phyloP scores from a whole-genome alignment of 2,113 vertebrate genomes.

The Casuarius casuarius region DNA sequence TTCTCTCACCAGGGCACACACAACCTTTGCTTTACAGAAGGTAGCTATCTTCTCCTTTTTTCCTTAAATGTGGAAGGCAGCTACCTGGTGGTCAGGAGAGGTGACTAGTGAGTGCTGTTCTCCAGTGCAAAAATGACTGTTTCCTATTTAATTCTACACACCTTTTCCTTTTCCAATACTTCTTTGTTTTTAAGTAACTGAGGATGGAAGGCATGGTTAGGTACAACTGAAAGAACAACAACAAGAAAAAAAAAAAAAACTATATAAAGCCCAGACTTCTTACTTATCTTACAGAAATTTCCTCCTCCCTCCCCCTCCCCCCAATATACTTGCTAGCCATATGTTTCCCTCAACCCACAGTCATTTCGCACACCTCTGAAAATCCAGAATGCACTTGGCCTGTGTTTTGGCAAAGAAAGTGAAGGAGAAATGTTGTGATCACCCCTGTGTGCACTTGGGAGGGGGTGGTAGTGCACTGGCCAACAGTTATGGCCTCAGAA shows the following conservation, averaged over 20 bases:
- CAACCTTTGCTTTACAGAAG: background rate
- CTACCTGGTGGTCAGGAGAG: background rate
- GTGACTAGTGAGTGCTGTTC: rapidly evolving
- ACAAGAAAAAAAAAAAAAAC: background rate
- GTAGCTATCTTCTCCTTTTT: background rate
- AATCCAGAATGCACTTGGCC: background rate
- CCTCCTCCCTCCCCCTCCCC: too few relatives aligned
- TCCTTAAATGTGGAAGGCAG: background rate
- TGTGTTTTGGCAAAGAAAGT: background rate
- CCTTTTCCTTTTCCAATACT: background rate
- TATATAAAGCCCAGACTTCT: background rate
- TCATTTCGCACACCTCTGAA: background rate
- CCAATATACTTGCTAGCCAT: background rate
- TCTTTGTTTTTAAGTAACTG: background rate
- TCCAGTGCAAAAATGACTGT: background rate
- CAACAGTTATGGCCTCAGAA: background rate
- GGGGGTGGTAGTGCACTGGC: rapidly evolving
- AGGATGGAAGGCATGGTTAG: background rate
- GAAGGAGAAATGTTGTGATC: background rate
- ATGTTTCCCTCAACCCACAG: background rate
- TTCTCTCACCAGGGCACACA: background rate
- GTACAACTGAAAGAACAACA: background rate
- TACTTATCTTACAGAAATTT: background rate
- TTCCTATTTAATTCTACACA: background rate
- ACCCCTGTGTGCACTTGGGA: background rate